Evolutionary conservation across 2,113 vertebrate species (phyloP).

Genomic region (Lasiurus cinereus): DNA sequence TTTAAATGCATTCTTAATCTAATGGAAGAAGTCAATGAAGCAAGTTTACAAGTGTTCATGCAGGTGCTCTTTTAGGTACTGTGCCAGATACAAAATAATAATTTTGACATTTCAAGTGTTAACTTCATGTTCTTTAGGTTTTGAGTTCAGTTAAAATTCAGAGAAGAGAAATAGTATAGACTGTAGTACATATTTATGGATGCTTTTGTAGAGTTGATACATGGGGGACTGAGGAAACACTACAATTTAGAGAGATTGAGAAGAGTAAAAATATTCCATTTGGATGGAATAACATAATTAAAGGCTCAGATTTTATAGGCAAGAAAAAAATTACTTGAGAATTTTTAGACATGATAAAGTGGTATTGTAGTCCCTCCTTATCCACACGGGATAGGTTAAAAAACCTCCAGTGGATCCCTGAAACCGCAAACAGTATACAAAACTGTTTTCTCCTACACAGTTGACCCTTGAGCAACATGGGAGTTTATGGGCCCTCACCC

Average conservation of each 20-base stretch:
- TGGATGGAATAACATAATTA: constrained; percentile 9
- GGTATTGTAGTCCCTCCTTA: background rate
- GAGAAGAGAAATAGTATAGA: constrained; percentile 10
- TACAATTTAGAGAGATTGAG: background rate
- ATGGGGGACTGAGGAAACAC: background rate
- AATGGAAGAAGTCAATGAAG: constrained; percentile 8
- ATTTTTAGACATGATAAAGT: constrained; percentile 24
- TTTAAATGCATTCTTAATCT: constrained; percentile 38
- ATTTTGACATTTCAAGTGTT: constrained; percentile 65
- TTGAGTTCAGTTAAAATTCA: constrained; percentile 1
- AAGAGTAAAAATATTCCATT: constrained; percentile 37
- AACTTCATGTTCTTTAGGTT: constrained; percentile 35
- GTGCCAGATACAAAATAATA: constrained; percentile 35
- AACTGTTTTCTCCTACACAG: background rate
- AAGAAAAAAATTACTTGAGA: background rate
- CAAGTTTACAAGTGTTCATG: constrained; percentile 40
- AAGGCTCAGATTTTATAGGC: background rate
- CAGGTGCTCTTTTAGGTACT: constrained; percentile 30
- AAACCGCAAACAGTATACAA: background rate
- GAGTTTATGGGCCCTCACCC: background rate
- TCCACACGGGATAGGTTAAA: background rate
- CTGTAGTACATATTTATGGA: background rate
- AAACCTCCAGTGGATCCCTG: background rate
- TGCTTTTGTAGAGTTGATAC: background rate
- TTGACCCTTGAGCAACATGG: background rate